These are phyloP conservation scores for Platysternon megacephalum DNA, from an alignment of 2,113 vertebrate genomes.

Conservation along the genomic window DNA sequence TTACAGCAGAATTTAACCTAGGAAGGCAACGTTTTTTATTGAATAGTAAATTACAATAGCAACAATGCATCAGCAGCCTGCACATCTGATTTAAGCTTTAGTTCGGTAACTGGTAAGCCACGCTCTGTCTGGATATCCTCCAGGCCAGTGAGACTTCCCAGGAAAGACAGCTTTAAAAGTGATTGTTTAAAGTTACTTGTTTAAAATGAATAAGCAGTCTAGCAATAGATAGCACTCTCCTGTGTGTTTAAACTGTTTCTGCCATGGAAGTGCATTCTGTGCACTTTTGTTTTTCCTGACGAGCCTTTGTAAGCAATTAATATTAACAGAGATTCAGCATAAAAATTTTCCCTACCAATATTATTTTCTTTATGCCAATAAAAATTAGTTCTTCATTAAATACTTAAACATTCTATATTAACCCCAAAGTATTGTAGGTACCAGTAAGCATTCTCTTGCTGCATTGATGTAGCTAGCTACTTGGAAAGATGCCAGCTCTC, in stretches of 20 bases:
- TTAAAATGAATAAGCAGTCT: neutral
- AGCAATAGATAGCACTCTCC: too few relatives aligned
- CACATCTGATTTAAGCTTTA: neutral
- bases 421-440: neutral
- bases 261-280: too few relatives aligned
- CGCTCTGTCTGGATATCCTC: neutral
- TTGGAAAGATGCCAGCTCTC: neutral
- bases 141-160: neutral
- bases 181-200: neutral
- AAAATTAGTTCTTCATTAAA: accelerated
- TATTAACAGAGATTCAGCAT: neutral
- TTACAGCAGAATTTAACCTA: neutral
- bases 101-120: neutral
- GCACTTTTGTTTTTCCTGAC: neutral
- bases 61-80: neutral
- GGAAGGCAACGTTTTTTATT: neutral
- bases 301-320: neutral
- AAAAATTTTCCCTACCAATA: neutral
- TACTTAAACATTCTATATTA: neutral
- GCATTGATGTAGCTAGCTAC: neutral
- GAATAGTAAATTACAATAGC: slow-evolving; percentile 5
- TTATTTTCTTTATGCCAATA: neutral
- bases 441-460: neutral
- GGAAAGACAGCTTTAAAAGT: neutral
- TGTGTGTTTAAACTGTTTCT: too few relatives aligned